Evolutionary conservation across 1,140 invertebrate species (phyloP).

Genomic region (Aphelinus atriplicis): DNA sequence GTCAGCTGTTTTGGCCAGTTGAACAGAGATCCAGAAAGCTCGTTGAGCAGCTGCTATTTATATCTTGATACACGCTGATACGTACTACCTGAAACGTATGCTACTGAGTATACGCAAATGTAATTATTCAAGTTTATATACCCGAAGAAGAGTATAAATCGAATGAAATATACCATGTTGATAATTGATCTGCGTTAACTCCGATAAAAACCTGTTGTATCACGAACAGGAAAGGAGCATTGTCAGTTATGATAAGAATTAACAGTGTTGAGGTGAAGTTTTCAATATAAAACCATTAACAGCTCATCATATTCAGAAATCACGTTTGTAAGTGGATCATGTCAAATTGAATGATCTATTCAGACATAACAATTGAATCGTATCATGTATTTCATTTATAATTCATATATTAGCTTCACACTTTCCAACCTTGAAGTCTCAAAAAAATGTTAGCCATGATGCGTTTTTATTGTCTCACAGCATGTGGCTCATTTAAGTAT

Average conservation of each 20-base stretch:
- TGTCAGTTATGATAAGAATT: slow-evolving; percentile 26
- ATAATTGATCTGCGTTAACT: slow-evolving; percentile 23
- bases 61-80: slow-evolving; percentile 24
- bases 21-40: slow-evolving; percentile 11
- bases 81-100: slow-evolving; percentile 23
- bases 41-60: slow-evolving; percentile 18
- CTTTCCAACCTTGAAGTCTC: slow-evolving; percentile 13
- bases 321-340: slow-evolving; percentile 34
- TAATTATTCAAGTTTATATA: slow-evolving; percentile 38
- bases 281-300: slow-evolving; percentile 30
- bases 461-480: slow-evolving; percentile 19
- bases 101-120: slow-evolving; percentile 30
- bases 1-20: slow-evolving; percentile 6
- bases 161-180: slow-evolving; percentile 32
- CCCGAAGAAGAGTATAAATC: slow-evolving; percentile 14
- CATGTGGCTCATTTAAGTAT: slow-evolving; percentile 35
- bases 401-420: slow-evolving; percentile 5
- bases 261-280: slow-evolving; percentile 31
- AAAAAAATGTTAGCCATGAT: slow-evolving; percentile 7
- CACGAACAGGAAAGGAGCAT: neutral
- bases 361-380: neutral
- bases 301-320: slow-evolving; percentile 20
- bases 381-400: slow-evolving; percentile 28
- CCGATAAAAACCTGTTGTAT: slow-evolving; percentile 2
- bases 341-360: slow-evolving; percentile 18